These are phyloP conservation scores for Rhopalosiphum maidis DNA, from an alignment of 1,140 invertebrate species.

Conservation along the genomic window DNA sequence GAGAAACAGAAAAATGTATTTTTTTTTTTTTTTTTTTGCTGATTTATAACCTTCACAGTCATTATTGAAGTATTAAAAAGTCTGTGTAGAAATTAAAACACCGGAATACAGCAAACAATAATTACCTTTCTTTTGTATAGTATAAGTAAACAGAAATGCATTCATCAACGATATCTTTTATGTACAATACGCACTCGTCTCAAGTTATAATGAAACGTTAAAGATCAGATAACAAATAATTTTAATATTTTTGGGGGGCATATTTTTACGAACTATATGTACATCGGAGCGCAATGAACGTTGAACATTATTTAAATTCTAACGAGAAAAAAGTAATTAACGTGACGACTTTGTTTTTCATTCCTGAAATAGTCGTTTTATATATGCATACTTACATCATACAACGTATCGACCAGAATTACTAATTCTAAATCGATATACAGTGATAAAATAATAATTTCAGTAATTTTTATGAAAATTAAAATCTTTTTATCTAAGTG, in stretches of 20 bases:
- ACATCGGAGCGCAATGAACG: neutral
- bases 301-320: neutral
- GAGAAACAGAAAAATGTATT: neutral
- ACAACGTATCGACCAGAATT: neutral
- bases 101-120: slow-evolving; percentile 22
- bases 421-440: neutral
- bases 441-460: neutral
- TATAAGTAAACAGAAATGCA: neutral
- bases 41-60: neutral
- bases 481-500: neutral
- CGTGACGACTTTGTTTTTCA: neutral
- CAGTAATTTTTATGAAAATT: too few species aligned
- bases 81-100: slow-evolving; percentile 17
- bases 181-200: neutral
- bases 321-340: neutral
- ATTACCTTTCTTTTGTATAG: slow-evolving; percentile 42
- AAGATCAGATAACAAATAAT: slow-evolving; percentile 43
- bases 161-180: slow-evolving; percentile 21
- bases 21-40: neutral
- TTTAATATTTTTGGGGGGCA: neutral
- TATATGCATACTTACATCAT: neutral
- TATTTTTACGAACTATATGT: neutral
- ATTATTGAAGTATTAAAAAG: slow-evolving; percentile 25
- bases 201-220: neutral
- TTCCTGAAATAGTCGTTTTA: neutral